phyloP scores from a whole-genome alignment of 2,797 vertebrate species.

The Phyllotis vaccarum region DNA sequence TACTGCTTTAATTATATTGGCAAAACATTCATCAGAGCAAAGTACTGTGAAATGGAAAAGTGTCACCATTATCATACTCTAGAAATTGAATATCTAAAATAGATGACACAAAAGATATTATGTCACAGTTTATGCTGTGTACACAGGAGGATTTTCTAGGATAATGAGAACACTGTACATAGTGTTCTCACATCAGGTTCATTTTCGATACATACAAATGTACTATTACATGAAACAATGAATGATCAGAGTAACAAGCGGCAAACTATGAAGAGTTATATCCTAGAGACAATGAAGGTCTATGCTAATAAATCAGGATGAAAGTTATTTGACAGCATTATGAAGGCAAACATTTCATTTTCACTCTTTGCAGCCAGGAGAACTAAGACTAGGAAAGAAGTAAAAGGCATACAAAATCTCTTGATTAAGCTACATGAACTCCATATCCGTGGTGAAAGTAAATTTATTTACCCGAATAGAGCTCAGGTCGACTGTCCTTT shows the following conservation, averaged over 20 bases:
- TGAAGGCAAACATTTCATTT: slow-evolving; percentile 61
- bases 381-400: slow-evolving; percentile 13
- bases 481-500: slow-evolving; percentile 88
- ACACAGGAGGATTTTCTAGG: slow-evolving; percentile 53
- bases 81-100: slow-evolving; percentile 51
- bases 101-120: slow-evolving; percentile 17
- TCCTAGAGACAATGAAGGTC: slow-evolving; percentile 10
- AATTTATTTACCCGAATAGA: slow-evolving; percentile 93
- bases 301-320: background rate
- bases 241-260: background rate
- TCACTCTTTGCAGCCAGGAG: slow-evolving; percentile 24
- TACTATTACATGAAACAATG: slow-evolving; percentile 46
- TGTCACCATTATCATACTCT: background rate
- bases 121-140: slow-evolving; percentile 20
- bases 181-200: slow-evolving; percentile 40
- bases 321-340: slow-evolving; percentile 39
- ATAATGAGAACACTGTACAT: slow-evolving; percentile 14
- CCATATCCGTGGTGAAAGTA: slow-evolving; percentile 53
- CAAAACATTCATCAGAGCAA: slow-evolving; percentile 56
- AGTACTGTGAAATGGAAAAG: slow-evolving; percentile 39
- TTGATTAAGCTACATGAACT: slow-evolving; percentile 52
- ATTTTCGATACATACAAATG: slow-evolving; percentile 14
- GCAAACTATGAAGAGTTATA: slow-evolving; percentile 18
- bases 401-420: slow-evolving; percentile 63
- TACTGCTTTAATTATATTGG: slow-evolving; percentile 45